phyloP scores from a whole-genome alignment of 2,888 invertebrate genomes.

The Leptinotarsa rubiginosa region DNA sequence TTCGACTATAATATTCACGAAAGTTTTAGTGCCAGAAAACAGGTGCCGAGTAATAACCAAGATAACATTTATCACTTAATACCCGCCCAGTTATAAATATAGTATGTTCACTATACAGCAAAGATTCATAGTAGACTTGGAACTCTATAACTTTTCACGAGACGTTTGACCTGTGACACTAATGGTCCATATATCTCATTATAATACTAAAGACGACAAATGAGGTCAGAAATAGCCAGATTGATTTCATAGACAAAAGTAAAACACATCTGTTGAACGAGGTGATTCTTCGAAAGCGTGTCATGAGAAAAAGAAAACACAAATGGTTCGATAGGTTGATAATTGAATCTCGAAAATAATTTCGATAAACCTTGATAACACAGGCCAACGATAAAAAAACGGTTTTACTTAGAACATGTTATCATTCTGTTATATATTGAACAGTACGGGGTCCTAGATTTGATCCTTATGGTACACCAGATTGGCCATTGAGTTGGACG shows the following conservation, averaged over 20 bases:
- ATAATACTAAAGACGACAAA: conserved; percentile 20
- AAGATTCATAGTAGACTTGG: not conserved
- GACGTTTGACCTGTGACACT: conserved; percentile 11
- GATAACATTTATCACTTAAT: conserved; percentile 5
- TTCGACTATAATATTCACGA: not conserved
- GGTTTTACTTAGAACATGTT: too few relatives aligned
- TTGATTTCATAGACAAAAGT: not conserved
- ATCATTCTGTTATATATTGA: too few relatives aligned
- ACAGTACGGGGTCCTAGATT: too few relatives aligned
- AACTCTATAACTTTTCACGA: conserved; percentile 8
- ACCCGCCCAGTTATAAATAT: conserved; percentile 15
- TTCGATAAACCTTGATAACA: too few relatives aligned
- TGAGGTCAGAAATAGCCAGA: not conserved
- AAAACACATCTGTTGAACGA: not conserved
- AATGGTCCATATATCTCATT: conserved; percentile 21
- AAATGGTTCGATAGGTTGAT: too few relatives aligned
- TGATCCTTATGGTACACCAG: too few relatives aligned
- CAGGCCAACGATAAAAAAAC: too few relatives aligned
- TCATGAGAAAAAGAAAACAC: too few relatives aligned
- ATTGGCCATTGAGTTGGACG: too few relatives aligned
- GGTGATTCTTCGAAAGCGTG: not conserved
- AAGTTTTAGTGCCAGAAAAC: not conserved
- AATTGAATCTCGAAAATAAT: too few relatives aligned
- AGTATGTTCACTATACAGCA: conserved; percentile 8
- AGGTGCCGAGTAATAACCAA: conserved; percentile 2